phyloP scores from a whole-genome alignment of 2,888 invertebrate species.

The Trachelus stipa region DNA sequence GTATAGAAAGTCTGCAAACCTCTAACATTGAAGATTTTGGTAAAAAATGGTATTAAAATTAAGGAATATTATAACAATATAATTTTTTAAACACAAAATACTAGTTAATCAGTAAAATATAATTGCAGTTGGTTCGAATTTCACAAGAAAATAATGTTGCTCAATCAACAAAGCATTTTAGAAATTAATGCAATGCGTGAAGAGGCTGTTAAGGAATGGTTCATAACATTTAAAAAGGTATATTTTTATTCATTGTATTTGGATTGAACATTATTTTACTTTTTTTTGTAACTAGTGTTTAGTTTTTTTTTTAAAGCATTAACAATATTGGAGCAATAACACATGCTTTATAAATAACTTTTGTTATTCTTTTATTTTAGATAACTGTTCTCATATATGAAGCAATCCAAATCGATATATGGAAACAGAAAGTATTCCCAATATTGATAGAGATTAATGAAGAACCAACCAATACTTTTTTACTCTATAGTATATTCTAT shows the following conservation, averaged over 20 bases:
- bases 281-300: not conserved
- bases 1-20: conserved; percentile 77
- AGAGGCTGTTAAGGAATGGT: conserved; percentile 86
- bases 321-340: conserved; percentile 11
- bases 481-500: conserved; percentile 83
- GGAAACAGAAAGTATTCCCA: conserved; percentile 87
- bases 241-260: conserved; percentile 12
- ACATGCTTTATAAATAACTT: conserved; percentile 10
- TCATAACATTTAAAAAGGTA: conserved; percentile 82
- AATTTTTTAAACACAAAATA: conserved; percentile 17
- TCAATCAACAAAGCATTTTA: conserved; percentile 88
- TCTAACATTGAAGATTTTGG: conserved; percentile 78
- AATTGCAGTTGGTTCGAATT: conserved; percentile 80
- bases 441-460: conserved; percentile 77
- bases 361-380: conserved; percentile 62
- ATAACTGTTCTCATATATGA: conserved; percentile 83
- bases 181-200: conserved; percentile 84
- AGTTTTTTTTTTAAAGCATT: not conserved
- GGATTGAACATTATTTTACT: not conserved
- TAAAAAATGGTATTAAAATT: conserved; percentile 51
- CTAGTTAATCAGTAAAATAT: conserved; percentile 3
- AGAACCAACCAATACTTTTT: conserved; percentile 77
- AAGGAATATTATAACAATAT: conserved; percentile 61
- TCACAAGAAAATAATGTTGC: conserved; percentile 84
- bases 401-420: conserved; percentile 83